These are phyloP conservation scores for Scaptodrosophila latifasciaeformis DNA, from an alignment of 2,888 invertebrate genomes.

Conservation along the genomic window DNA sequence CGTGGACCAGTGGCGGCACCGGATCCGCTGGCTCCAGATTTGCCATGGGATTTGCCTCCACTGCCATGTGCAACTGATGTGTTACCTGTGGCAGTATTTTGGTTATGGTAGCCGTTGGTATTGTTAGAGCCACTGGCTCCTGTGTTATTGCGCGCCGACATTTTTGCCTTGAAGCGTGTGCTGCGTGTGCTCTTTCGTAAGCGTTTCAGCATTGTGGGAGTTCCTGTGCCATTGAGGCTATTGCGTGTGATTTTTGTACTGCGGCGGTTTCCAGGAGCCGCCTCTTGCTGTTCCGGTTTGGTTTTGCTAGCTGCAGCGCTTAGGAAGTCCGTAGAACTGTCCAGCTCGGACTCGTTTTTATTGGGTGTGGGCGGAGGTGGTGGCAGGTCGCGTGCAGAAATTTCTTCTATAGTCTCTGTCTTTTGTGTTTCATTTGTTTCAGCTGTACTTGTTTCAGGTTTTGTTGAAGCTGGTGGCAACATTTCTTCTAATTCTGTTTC, in stretches of 20 bases:
- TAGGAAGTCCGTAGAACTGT: no score
- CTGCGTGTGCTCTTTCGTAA: slow-evolving; percentile 50
- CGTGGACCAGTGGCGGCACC: slow-evolving; percentile 76
- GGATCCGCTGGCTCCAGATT: slow-evolving; percentile 18
- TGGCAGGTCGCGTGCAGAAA: no score
- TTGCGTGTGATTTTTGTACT: slow-evolving; percentile 39
- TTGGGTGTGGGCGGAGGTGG: no score
- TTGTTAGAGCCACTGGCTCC: slow-evolving; percentile 3
- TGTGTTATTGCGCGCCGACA: slow-evolving; percentile 20
- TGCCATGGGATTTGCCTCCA: slow-evolving; percentile 29
- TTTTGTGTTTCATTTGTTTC: no score
- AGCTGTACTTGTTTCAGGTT: no score
- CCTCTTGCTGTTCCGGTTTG: no score
- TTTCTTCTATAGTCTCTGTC: no score
- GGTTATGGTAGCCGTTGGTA: slow-evolving; percentile 25
- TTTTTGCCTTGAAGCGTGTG: slow-evolving; percentile 54
- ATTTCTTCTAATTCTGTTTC: no score
- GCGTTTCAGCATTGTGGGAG: slow-evolving; percentile 49
- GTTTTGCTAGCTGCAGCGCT: no score
- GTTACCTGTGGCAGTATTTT: slow-evolving; percentile 1
- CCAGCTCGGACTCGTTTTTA: no score
- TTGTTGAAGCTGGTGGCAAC: no score
- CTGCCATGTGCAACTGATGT: slow-evolving; percentile 14
- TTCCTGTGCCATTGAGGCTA: slow-evolving; percentile 43
- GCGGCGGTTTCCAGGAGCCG: no score